Conservation (phyloP, 1,140 invertebrate genomes). For the Neotoxoptera formosana region DNA sequence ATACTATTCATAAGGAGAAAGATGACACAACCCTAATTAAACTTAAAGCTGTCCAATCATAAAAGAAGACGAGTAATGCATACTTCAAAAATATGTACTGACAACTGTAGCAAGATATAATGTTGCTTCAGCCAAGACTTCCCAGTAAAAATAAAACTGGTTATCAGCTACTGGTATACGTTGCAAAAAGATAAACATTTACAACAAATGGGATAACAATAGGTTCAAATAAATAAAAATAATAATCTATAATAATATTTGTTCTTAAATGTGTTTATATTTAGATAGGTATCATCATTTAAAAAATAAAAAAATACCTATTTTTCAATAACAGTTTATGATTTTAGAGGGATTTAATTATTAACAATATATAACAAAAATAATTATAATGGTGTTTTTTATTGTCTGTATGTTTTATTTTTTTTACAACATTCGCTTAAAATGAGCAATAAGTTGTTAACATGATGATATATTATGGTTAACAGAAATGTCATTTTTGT, state of each 20-base stretch:
- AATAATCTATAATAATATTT: not conserved
- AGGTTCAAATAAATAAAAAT: not conserved
- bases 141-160: not conserved
- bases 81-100: not conserved
- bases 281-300: not conserved
- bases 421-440: constrained; percentile 13
- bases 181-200: not conserved
- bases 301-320: not conserved
- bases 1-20: not conserved
- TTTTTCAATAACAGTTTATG: not conserved
- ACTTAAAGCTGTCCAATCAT: not conserved
- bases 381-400: constrained; percentile 41
- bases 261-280: not conserved
- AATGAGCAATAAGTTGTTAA: constrained; percentile 33
- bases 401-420: constrained; percentile 43
- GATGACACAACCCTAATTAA: not conserved
- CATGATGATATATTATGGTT: not conserved
- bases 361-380: constrained; percentile 29
- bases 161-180: not conserved
- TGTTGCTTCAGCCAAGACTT: not conserved
- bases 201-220: not conserved
- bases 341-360: not conserved
- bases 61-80: not conserved
- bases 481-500: constrained; percentile 42
- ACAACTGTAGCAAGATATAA: not conserved